These are phyloP conservation scores for Volucella inflata DNA, from an alignment of 2,888 invertebrate species.

Conservation along the genomic window DNA sequence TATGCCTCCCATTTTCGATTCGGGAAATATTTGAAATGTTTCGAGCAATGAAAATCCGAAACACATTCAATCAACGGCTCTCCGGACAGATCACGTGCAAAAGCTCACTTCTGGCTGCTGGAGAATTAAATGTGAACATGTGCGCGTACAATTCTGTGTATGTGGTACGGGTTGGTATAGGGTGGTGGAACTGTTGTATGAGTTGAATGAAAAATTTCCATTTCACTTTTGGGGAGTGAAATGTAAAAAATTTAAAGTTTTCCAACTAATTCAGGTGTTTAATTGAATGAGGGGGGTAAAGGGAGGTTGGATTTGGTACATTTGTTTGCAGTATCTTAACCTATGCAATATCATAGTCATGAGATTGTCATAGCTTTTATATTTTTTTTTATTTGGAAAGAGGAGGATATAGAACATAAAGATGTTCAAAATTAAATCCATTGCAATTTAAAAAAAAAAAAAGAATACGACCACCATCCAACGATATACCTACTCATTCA, in stretches of 20 bases:
- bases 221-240: too few species aligned
- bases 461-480: too few species aligned
- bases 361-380: too few species aligned
- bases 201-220: conserved; percentile 18
- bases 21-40: not conserved
- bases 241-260: conserved; percentile 30
- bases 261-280: not conserved
- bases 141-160: conserved; percentile 5
- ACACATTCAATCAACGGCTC: conserved; percentile 59
- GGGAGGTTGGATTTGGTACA: too few species aligned
- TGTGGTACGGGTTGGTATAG: not conserved
- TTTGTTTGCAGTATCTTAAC: too few species aligned
- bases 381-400: too few species aligned
- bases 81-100: conserved; percentile 54
- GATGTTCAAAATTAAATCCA: too few species aligned
- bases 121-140: conserved; percentile 29
- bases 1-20: not conserved
- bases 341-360: too few species aligned
- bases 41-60: conserved; percentile 14
- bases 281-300: too few species aligned
- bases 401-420: too few species aligned
- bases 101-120: conserved; percentile 33
- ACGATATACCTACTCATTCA: too few species aligned
- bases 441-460: too few species aligned
- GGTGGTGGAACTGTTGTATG: not conserved